Conservation (phyloP, 2,113 vertebrate genomes). For the Psephotus haematonotus region DNA sequence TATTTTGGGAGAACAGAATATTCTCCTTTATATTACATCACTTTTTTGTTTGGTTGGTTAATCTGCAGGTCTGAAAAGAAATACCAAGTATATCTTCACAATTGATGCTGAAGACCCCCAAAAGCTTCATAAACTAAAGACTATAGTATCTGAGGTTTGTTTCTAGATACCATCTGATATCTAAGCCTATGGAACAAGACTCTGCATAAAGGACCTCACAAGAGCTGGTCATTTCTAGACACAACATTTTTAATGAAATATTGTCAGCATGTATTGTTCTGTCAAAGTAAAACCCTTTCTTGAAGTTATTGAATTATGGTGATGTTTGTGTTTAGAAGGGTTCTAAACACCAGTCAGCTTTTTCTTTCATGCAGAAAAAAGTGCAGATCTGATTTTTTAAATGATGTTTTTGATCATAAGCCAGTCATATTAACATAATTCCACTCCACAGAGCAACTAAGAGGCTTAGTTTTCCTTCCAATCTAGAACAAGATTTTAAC, state of each 20-base stretch:
- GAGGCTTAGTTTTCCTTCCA: background rate
- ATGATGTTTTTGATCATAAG: background rate
- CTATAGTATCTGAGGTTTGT: background rate
- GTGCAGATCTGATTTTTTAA: background rate
- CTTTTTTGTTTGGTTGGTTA: background rate
- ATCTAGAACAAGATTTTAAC: background rate
- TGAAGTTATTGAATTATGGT: background rate
- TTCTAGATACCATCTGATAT: background rate
- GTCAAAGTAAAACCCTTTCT: background rate
- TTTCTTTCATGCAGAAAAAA: background rate
- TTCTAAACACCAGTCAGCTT: background rate
- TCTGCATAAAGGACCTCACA: background rate
- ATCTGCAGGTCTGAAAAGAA: background rate
- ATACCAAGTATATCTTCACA: background rate
- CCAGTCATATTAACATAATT: background rate
- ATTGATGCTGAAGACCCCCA: background rate
- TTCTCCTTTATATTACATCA: background rate
- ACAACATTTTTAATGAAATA: background rate
- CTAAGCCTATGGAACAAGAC: background rate
- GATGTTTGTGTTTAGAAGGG: background rate
- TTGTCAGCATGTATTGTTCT: background rate
- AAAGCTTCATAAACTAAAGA: background rate
- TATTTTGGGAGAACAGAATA: background rate
- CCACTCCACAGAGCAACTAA: background rate
- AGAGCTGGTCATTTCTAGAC: background rate